phyloP scores from a whole-genome alignment of 1,140 invertebrate genomes.

The Pogonomyrmex californicus region DNA sequence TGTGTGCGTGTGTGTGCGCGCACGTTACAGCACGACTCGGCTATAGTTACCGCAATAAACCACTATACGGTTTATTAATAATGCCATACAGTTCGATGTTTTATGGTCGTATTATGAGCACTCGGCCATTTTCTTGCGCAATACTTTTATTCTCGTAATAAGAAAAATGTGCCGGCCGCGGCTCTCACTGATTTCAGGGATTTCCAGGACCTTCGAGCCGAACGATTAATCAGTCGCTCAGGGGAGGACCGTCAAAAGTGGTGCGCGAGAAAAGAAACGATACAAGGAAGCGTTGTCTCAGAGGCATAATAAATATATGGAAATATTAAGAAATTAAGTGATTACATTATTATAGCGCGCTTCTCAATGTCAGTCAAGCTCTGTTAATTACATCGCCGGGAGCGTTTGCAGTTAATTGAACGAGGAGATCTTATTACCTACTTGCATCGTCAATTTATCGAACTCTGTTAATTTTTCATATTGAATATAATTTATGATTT shows the following conservation, averaged over 20 bases:
- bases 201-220: background rate
- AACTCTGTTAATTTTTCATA: conserved; percentile 10
- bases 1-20: background rate
- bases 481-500: conserved; percentile 40
- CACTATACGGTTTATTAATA: conserved; percentile 84
- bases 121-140: conserved; percentile 82
- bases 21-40: conserved; percentile 50
- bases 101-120: conserved; percentile 81
- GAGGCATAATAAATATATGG: background rate
- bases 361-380: background rate
- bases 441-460: background rate
- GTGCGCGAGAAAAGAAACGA: background rate
- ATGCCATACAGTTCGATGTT: conserved; percentile 82
- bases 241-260: background rate
- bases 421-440: background rate
- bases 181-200: conserved; percentile 47
- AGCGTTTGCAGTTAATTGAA: conserved; percentile 14
- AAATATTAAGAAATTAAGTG: conserved; percentile 1
- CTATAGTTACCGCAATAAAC: conserved; percentile 80
- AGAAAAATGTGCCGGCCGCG: conserved; percentile 44
- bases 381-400: conserved; percentile 7
- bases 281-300: background rate
- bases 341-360: conserved; percentile 9
- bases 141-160: conserved; percentile 83
- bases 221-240: conserved; percentile 14